A percentile compares a stretch with the other conserved stretches of the same genome.
Evolutionary conservation across 92 coral and sea anemone species (phyloP).

Genomic region (Zoanthus sociatus): DNA sequence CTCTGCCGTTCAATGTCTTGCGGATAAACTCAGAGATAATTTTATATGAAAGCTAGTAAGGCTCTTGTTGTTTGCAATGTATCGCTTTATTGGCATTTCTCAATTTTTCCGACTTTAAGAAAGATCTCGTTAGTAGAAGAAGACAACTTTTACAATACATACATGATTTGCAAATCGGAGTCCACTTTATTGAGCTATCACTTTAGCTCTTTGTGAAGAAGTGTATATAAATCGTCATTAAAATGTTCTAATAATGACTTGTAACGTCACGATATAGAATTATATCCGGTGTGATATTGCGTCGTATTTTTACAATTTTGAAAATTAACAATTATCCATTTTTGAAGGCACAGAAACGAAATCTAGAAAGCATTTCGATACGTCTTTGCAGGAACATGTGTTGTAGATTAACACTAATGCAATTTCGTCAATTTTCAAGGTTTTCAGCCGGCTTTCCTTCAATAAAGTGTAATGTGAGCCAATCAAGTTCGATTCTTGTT

Average conservation of each 20-base stretch:
- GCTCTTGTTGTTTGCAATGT: too few species aligned
- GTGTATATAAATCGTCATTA: constrained; percentile 12
- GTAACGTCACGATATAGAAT: constrained; percentile 10
- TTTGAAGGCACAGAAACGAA: background rate
- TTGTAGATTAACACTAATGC: constrained; percentile 51
- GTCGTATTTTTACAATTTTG: too few species aligned
- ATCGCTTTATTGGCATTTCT: background rate
- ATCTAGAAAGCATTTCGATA: background rate
- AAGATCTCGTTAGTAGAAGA: background rate
- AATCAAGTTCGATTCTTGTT: constrained; percentile 44
- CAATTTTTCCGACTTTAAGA: background rate
- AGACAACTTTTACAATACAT: background rate
- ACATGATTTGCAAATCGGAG: background rate
- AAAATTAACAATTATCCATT: background rate
- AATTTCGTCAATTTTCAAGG: constrained; percentile 62
- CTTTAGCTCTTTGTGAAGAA: constrained; percentile 10
- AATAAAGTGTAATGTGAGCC: constrained; percentile 44
- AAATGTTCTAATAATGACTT: constrained; percentile 27
- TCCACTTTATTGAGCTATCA: constrained; percentile 20
- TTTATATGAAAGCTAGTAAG: background rate
- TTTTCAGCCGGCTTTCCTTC: constrained; percentile 49
- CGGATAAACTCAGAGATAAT: background rate
- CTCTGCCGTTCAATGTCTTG: background rate
- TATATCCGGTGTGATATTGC: background rate
- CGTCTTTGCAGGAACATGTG: constrained; percentile 55